A percentile compares a stretch with the other conserved stretches of the same genome.
Conservation (phyloP, 2,888 invertebrate species). For the Fabriciana adippe region DNA sequence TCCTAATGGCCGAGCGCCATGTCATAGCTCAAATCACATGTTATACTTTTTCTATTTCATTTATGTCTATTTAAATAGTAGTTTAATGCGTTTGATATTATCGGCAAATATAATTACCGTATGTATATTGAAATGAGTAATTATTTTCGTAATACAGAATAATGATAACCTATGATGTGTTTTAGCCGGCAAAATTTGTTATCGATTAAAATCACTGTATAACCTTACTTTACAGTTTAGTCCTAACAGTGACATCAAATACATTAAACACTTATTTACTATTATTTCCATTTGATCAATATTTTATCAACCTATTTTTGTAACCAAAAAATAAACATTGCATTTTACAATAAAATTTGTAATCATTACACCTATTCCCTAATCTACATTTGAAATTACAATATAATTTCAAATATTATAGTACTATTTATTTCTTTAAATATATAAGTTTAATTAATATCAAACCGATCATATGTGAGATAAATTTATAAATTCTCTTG, state of each 20-base stretch:
- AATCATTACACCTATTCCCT: too few species aligned
- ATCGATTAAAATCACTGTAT: constrained; percentile 12
- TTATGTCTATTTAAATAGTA: neutral
- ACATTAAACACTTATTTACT: neutral
- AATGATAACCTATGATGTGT: neutral
- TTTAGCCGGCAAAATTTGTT: constrained; percentile 16
- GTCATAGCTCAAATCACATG: constrained; percentile 63
- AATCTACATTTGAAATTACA: too few species aligned
- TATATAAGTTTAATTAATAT: too few species aligned
- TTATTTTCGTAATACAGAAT: neutral
- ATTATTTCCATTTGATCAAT: too few species aligned
- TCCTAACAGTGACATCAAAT: neutral
- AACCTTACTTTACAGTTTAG: constrained; percentile 1
- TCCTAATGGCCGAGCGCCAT: constrained; percentile 70
- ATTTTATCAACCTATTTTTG: too few species aligned
- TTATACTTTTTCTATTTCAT: constrained; percentile 27
- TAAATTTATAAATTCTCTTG: too few species aligned
- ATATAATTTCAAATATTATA: too few species aligned
- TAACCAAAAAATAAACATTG: too few species aligned
- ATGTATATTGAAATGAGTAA: neutral
- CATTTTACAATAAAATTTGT: too few species aligned
- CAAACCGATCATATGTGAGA: too few species aligned
- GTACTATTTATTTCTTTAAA: too few species aligned
- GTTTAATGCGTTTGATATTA: neutral
- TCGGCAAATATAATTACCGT: neutral